Conservation (phyloP, 1,140 invertebrate genomes). For the Hyles euphorbiae region DNA sequence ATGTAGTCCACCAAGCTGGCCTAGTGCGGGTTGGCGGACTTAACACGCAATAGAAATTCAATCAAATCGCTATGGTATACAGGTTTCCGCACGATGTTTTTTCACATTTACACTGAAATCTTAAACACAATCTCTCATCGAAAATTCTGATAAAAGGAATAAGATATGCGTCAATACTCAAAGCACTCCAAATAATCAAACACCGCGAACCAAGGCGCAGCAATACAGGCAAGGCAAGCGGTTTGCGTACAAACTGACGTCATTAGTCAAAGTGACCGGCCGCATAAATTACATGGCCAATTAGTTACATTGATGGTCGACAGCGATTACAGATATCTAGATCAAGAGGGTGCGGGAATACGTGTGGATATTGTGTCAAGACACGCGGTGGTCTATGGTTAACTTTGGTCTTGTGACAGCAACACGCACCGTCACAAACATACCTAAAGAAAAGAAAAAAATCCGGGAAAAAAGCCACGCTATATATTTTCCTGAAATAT, state of each 20-base stretch:
- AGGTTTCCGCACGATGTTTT: too few relatives aligned
- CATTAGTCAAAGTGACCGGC: constrained; percentile 43
- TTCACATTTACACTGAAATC: too few relatives aligned
- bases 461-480: too few relatives aligned
- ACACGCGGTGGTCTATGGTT: constrained; percentile 1
- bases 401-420: not conserved
- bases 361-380: constrained; percentile 7
- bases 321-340: constrained; percentile 39
- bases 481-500: too few relatives aligned
- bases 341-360: constrained; percentile 23
- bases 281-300: constrained; percentile 57
- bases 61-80: too few relatives aligned
- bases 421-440: not conserved
- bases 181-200: not conserved
- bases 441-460: too few relatives aligned
- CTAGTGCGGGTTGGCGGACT: too few relatives aligned
- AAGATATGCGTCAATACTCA: too few relatives aligned
- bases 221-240: constrained; percentile 12
- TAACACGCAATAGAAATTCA: too few relatives aligned
- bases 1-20: too few relatives aligned
- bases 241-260: constrained; percentile 24
- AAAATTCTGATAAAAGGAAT: too few relatives aligned
- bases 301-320: constrained; percentile 55
- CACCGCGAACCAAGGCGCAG: not conserved
- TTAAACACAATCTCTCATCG: too few relatives aligned